A percentile compares a stretch with the other conserved stretches of the same genome.
Evolutionary conservation across 2,113 vertebrate genomes (phyloP).

Genomic region (Cromileptes altivelis): DNA sequence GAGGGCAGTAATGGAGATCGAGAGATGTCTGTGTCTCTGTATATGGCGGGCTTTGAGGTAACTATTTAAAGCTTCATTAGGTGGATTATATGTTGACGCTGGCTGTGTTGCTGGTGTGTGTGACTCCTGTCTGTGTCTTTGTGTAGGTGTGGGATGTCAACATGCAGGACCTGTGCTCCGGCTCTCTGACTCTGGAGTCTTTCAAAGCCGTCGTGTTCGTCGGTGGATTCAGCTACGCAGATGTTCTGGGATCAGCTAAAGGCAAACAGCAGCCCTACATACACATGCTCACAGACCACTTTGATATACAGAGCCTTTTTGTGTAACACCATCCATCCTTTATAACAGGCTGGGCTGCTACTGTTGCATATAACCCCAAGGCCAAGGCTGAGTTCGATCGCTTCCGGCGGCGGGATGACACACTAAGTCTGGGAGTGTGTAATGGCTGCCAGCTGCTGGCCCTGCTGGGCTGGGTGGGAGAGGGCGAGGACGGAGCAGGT

Average conservation of each 20-base stretch:
- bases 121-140: neutral
- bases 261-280: slow-evolving; percentile 65
- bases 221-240: slow-evolving; percentile 94
- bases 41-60: slow-evolving; percentile 93
- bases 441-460: slow-evolving; percentile 94
- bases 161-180: slow-evolving; percentile 91
- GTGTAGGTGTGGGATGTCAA: slow-evolving; percentile 95
- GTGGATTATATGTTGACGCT: neutral
- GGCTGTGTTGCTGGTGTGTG: neutral
- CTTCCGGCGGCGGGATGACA: slow-evolving; percentile 87
- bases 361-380: slow-evolving; percentile 85
- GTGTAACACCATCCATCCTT: neutral
- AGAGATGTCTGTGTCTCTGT: slow-evolving; percentile 91
- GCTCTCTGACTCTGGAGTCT: slow-evolving; percentile 84
- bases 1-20: slow-evolving; percentile 96
- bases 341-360: slow-evolving; percentile 91
- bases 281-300: neutral
- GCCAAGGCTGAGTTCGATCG: slow-evolving; percentile 86
- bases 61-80: neutral
- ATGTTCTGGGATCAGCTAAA: slow-evolving; percentile 94
- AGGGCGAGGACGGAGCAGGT: slow-evolving; percentile 60
- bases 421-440: slow-evolving; percentile 93
- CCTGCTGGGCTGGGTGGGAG: slow-evolving; percentile 91
- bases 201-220: slow-evolving; percentile 92
- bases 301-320: neutral